These are phyloP conservation scores for Trissonchulus latispiculum DNA, from an alignment of 2,888 invertebrate genomes.

Conservation along the genomic window DNA sequence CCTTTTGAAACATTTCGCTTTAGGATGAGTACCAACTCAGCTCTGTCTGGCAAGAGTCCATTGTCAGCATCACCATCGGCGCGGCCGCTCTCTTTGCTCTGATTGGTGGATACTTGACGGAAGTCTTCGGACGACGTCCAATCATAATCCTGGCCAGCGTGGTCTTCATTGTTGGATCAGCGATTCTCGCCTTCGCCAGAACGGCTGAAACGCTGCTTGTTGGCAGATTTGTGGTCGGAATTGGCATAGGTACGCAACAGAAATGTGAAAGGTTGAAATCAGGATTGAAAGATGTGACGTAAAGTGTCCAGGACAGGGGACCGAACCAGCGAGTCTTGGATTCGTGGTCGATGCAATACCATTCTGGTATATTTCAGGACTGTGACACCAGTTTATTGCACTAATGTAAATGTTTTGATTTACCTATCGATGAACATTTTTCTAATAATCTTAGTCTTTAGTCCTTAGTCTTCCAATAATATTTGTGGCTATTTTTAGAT, in stretches of 20 bases:
- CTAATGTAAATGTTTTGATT: too few relatives aligned
- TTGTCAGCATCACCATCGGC: conserved; percentile 49
- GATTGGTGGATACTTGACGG: conserved; percentile 47
- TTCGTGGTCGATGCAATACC: too few relatives aligned
- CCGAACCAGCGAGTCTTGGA: conserved; percentile 25
- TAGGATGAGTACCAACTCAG: conserved; percentile 35
- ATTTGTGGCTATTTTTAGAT: too few relatives aligned
- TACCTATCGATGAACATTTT: too few relatives aligned
- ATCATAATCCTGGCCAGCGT: conserved; percentile 48
- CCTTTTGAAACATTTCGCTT: too few relatives aligned
- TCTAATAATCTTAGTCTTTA: too few relatives aligned
- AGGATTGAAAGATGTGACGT: too few relatives aligned
- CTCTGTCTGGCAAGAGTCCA: conserved; percentile 47
- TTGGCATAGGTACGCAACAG: conserved; percentile 50
- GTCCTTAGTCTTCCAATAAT: too few relatives aligned
- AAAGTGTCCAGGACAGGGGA: too few relatives aligned
- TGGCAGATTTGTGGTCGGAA: conserved; percentile 49
- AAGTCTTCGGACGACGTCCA: conserved; percentile 48
- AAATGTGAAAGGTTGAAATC: too few relatives aligned
- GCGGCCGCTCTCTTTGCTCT: conserved; percentile 48
- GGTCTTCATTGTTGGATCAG: conserved; percentile 47
- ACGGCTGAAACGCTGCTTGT: conserved; percentile 44
- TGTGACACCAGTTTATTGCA: too few relatives aligned
- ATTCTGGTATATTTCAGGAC: too few relatives aligned
- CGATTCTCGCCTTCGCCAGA: conserved; percentile 46